Evolutionary conservation across 2,113 vertebrate genomes (phyloP).

Genomic region (Triplophysa dalaica): DNA sequence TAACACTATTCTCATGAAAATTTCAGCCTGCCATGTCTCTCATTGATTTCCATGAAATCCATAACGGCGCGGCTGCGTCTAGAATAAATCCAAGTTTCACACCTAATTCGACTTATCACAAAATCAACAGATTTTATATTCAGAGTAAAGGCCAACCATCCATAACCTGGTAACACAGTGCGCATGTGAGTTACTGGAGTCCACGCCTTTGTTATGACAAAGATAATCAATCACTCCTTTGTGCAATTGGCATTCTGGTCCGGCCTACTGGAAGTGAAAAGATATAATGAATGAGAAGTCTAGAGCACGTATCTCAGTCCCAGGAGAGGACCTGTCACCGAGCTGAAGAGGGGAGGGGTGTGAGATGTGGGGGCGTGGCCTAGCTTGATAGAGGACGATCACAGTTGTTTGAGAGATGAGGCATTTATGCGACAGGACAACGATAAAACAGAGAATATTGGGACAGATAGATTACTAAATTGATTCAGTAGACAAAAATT

Average conservation of each 20-base stretch:
- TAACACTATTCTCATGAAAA: conserved; percentile 18
- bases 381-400: background rate
- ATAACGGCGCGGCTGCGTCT: conserved; percentile 10
- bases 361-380: background rate
- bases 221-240: conserved; percentile 53
- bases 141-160: conserved; percentile 32
- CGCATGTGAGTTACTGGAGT: conserved; percentile 12
- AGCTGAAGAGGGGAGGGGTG: background rate
- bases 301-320: conserved; percentile 30
- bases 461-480: background rate
- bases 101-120: background rate
- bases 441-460: conserved; percentile 23
- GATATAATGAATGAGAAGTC: conserved; percentile 50
- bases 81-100: conserved; percentile 34
- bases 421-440: background rate
- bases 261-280: conserved; percentile 45
- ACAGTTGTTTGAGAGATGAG: conserved; percentile 6
- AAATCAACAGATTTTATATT: conserved; percentile 19
- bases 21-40: conserved; percentile 8
- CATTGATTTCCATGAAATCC: conserved; percentile 44
- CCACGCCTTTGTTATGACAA: conserved; percentile 48
- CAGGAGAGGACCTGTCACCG: conserved; percentile 18
- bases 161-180: background rate
- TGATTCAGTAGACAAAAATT: background rate
- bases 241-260: conserved; percentile 48